phyloP scores from a whole-genome alignment of 2,113 vertebrate species.

The Bostrychus sinensis region DNA sequence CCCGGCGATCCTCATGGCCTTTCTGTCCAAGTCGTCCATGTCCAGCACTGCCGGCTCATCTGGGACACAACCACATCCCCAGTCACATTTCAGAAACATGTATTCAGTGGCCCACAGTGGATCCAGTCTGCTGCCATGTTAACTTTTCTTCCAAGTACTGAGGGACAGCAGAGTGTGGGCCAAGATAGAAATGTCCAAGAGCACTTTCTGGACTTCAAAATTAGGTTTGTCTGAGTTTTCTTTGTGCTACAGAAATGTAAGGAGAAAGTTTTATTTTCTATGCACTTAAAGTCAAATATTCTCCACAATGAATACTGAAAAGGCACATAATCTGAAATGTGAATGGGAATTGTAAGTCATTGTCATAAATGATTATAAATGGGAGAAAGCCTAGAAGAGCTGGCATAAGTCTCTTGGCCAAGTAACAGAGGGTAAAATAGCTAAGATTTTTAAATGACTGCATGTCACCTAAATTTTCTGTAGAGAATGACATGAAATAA shows the following conservation, averaged over 20 bases:
- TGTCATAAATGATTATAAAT: no score
- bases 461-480: no score
- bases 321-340: no score
- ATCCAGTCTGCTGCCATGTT: background rate
- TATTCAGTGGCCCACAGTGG: background rate
- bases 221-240: background rate
- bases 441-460: no score
- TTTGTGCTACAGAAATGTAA: background rate
- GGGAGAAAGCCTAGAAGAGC: no score
- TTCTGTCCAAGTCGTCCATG: slow-evolving; percentile 88
- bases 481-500: no score
- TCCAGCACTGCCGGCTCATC: slow-evolving; percentile 93
- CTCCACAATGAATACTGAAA: no score
- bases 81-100: background rate
- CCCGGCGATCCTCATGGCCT: slow-evolving; percentile 80
- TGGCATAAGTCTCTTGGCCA: no score
- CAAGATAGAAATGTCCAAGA: background rate
- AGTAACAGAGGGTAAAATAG: no score
- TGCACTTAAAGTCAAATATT: no score
- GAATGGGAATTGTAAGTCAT: no score
- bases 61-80: slow-evolving; percentile 43
- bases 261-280: background rate
- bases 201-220: background rate
- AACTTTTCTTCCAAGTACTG: background rate
- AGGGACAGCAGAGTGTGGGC: background rate